Percentiles rank a stretch among this genome's conserved stretches.
phyloP scores from a whole-genome alignment of 2,113 vertebrate species.

The Hassar affinis region DNA sequence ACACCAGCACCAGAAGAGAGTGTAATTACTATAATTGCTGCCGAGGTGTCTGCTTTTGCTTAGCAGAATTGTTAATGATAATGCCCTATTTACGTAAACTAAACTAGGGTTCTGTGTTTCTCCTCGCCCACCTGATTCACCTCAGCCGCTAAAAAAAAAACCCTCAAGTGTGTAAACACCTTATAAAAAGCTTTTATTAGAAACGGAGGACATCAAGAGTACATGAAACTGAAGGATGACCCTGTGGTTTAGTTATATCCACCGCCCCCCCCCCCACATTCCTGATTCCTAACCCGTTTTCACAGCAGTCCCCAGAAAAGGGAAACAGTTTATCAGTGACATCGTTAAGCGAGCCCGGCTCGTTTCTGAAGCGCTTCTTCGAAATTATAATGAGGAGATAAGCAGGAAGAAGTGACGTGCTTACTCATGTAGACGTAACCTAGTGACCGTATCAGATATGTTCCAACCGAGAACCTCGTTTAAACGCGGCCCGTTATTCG shows the following conservation, averaged over 20 bases:
- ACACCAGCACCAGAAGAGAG: neutral
- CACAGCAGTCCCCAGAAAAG: neutral
- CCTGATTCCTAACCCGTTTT: too few relatives aligned
- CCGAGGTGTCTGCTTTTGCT: neutral
- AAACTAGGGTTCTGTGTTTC: neutral
- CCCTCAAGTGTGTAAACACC: neutral
- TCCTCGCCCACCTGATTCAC: neutral
- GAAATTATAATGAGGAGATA: neutral
- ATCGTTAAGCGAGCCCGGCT: neutral
- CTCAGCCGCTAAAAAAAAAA: neutral
- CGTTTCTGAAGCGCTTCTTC: neutral
- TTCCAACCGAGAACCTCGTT: too few relatives aligned
- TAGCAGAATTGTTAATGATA: neutral
- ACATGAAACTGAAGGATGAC: neutral
- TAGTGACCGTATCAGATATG: neutral
- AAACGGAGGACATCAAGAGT: neutral
- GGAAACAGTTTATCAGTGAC: neutral
- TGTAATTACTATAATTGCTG: constrained; percentile 21
- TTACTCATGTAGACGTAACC: too few relatives aligned
- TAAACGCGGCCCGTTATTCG: too few relatives aligned
- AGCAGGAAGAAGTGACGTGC: neutral
- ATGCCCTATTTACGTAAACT: neutral
- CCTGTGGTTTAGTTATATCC: too few relatives aligned
- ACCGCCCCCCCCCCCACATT: too few relatives aligned
- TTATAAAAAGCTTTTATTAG: neutral